Evolutionary conservation across 1,140 invertebrate species (phyloP).

Genomic region (Cotesia glomerata): DNA sequence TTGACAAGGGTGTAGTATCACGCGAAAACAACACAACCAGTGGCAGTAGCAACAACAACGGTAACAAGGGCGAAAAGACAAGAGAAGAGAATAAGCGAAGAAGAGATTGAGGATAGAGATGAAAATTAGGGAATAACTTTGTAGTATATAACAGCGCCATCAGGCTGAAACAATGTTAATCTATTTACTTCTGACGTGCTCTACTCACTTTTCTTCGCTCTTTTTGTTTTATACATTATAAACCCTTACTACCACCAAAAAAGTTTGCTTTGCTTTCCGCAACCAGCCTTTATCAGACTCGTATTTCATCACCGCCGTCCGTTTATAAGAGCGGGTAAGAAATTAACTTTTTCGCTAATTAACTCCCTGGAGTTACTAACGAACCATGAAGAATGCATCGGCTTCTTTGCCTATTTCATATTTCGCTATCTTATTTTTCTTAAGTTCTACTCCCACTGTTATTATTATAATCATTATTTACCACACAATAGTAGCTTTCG

Average conservation of each 20-base stretch:
- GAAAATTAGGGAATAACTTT: conserved; percentile 13
- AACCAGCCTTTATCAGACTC: conserved; percentile 58
- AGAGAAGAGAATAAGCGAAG: neutral
- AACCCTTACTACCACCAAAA: conserved; percentile 21
- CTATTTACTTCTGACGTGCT: conserved; percentile 47
- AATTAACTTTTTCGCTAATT: conserved; percentile 63
- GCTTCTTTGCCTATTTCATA: conserved; percentile 22
- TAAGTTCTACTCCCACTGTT: too few relatives aligned
- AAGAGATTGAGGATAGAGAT: neutral
- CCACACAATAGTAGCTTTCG: too few relatives aligned
- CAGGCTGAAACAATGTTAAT: conserved; percentile 51
- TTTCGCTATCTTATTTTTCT: neutral
- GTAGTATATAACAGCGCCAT: conserved; percentile 41
- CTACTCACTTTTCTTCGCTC: neutral
- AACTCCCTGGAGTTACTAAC: conserved; percentile 58
- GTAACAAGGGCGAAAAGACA: neutral
- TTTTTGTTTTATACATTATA: conserved; percentile 5
- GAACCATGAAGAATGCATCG: conserved; percentile 51
- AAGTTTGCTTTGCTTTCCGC: conserved; percentile 53
- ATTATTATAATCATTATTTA: too few relatives aligned
- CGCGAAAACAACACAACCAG: too few relatives aligned
- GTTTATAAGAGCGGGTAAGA: conserved; percentile 57
- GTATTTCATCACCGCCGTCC: conserved; percentile 59
- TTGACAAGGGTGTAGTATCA: neutral
- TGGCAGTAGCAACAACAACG: neutral